Base-by-base conservation (phyloP, 2,113 vertebrate species). In the Mormyrus lacerda region DNA sequence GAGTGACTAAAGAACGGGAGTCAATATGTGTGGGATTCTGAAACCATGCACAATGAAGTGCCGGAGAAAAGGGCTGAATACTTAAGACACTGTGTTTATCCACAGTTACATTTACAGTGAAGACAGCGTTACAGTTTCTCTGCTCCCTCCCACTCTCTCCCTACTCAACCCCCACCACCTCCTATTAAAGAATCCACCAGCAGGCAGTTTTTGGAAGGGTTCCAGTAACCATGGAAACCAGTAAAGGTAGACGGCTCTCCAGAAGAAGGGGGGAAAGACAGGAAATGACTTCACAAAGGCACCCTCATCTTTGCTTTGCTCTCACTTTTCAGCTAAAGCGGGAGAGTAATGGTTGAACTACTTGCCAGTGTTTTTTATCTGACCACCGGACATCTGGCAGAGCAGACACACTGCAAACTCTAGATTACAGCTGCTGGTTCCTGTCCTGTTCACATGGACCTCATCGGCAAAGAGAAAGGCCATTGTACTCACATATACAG, bases 201-300 rank as follows among this genome's bases (percentile, higher is more conserved):
- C 91, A 91, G 91, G 91, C 90, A 89, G 91, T 91, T 90, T 87
- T 89, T 93, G 92, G 92, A 91, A 39, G 88, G 86, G 91, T 90
- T 91, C 92, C 92, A 92, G 91, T 93, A 92, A 89, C 92, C 88
- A 94, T 95, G 93, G 94, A 95, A 95, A 95, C 93, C 93, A 94
- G 93, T 93, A 89, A 93, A 92, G 91, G 91, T 93, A 86, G 90
- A 91, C 91, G 93, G 92, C 93, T 93, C 92, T 93, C 89, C 42
- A 89, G 84, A 87, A 87, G 89, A 91, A 85, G 42, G 89, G 87
- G 79, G 89, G 17, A 88, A 88, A 85, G 82, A 93, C 94, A 96
- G 95, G 95, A 96, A 96, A 96, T 96, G 93, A 95, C 95, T 94
- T 95, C 95, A 96, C 93, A 93, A 95, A 94, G 93, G 91, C 65